phyloP scores from a whole-genome alignment of 2,113 vertebrate species.

The Acrocephalus arundinaceus region DNA sequence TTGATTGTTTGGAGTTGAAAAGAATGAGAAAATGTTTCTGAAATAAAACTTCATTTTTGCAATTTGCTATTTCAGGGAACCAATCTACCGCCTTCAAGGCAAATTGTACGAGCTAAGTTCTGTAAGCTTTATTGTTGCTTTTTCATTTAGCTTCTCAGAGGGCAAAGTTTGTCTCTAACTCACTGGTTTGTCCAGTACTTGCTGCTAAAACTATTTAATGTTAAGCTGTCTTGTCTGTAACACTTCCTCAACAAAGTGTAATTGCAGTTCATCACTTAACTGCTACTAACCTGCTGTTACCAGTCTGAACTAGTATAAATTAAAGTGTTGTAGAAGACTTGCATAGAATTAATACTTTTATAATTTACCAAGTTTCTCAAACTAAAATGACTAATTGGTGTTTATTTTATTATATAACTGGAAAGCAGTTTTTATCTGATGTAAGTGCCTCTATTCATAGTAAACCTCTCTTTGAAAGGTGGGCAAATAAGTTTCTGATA shows the following conservation, averaged over 20 bases:
- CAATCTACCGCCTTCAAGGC: slow-evolving; percentile 86
- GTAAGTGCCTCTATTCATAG: slow-evolving; percentile 27
- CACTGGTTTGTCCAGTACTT: slow-evolving; percentile 71
- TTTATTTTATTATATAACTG: slow-evolving; percentile 59
- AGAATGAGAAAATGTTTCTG: slow-evolving; percentile 72
- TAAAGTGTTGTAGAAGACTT: slow-evolving; percentile 44
- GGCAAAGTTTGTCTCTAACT: slow-evolving; percentile 74
- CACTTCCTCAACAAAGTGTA: slow-evolving; percentile 54
- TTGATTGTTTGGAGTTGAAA: slow-evolving; percentile 69
- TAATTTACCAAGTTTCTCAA: slow-evolving; percentile 5
- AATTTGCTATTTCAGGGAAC: slow-evolving; percentile 88
- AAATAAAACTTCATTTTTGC: slow-evolving; percentile 75
- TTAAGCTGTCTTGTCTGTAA: slow-evolving; percentile 66
- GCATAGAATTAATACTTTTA: slow-evolving; percentile 45
- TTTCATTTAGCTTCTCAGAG: slow-evolving; percentile 78
- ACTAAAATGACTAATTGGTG: slow-evolving; percentile 75
- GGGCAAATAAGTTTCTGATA: slow-evolving; percentile 36
- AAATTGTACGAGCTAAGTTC: slow-evolving; percentile 93
- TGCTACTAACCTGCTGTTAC: slow-evolving; percentile 75
- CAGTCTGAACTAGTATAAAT: slow-evolving; percentile 69
- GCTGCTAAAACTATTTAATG: slow-evolving; percentile 69
- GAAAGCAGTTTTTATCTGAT: slow-evolving; percentile 48
- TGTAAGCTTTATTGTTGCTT: slow-evolving; percentile 86
- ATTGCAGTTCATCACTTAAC: slow-evolving; percentile 74
- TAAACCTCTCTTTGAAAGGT: slow-evolving; percentile 58